A percentile compares a stretch with the other conserved stretches of the same genome.
phyloP scores from a whole-genome alignment of 2,888 invertebrate genomes.

The Unio delphinus region DNA sequence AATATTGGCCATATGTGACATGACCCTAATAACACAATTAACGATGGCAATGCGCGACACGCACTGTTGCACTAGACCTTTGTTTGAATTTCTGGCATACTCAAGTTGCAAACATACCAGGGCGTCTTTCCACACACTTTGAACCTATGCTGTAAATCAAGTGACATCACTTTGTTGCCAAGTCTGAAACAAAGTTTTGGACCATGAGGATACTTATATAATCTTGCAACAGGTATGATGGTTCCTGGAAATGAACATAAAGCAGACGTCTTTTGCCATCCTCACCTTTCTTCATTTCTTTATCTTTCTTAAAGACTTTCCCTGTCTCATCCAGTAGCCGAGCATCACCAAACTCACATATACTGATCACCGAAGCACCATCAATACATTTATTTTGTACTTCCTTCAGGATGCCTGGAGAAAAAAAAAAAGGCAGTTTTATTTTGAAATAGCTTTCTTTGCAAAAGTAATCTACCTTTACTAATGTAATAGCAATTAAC shows the following conservation, averaged over 20 bases:
- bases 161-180: neutral
- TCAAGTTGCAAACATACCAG: no score
- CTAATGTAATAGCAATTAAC: neutral
- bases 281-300: slow-evolving; percentile 93
- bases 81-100: no score
- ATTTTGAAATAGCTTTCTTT: neutral
- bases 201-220: no score
- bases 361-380: slow-evolving; percentile 89
- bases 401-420: slow-evolving; percentile 90
- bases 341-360: slow-evolving; percentile 94
- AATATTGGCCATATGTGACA: no score
- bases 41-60: no score
- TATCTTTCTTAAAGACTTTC: slow-evolving; percentile 98
- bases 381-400: slow-evolving; percentile 88
- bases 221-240: no score
- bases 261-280: neutral
- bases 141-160: no score
- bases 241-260: neutral
- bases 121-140: no score
- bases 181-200: neutral
- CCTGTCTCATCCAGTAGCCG: slow-evolving; percentile 90
- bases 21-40: no score
- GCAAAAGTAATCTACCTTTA: neutral
- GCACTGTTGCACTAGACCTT: no score
- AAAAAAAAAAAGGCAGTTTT: slow-evolving; percentile 5